Conservation (phyloP, 2,797 vertebrate genomes). For the Amazona finschi region DNA sequence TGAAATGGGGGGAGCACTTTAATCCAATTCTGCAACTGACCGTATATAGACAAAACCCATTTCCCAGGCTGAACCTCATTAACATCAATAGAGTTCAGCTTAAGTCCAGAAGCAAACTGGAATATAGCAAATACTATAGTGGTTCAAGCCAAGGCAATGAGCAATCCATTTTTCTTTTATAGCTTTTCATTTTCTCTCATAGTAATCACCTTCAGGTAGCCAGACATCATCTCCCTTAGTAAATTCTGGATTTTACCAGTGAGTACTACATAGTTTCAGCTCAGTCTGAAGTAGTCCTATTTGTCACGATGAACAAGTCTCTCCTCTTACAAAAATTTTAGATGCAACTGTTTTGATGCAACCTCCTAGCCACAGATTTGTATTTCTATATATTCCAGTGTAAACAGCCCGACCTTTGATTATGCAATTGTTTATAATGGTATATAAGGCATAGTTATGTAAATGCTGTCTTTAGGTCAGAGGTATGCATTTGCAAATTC, state of each 20-base stretch:
- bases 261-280: background rate
- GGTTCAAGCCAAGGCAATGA: background rate
- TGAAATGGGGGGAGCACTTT: background rate
- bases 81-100: background rate
- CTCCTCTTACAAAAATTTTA: background rate
- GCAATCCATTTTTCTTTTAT: background rate
- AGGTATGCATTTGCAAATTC: background rate
- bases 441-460: background rate
- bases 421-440: background rate
- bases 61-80: background rate
- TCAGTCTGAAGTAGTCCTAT: background rate
- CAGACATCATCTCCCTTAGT: background rate
- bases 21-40: constrained; percentile 13
- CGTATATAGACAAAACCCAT: background rate
- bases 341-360: background rate
- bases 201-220: background rate
- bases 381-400: background rate
- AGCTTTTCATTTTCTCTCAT: background rate
- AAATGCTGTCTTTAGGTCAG: constrained; percentile 6
- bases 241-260: background rate
- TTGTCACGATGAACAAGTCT: background rate
- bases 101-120: background rate
- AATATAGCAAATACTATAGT: background rate
- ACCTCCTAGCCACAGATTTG: background rate
- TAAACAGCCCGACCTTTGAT: constrained; percentile 2